Conservation (phyloP, 2,113 vertebrate genomes). For the Neotragus pygmaeus region DNA sequence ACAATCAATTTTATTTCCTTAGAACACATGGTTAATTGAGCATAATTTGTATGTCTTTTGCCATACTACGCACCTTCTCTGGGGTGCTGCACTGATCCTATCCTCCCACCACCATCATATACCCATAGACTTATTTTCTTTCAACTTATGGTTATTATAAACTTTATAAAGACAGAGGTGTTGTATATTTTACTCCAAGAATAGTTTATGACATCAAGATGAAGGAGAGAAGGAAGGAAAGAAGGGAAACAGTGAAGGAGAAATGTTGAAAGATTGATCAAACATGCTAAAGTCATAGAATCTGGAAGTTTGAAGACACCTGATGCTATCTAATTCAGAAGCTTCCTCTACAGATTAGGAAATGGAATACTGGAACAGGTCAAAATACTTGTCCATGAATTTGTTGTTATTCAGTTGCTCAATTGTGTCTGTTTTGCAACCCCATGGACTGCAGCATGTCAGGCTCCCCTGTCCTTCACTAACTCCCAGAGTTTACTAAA, state of each 20-base stretch:
- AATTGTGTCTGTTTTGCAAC: not conserved
- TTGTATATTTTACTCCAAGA: not conserved
- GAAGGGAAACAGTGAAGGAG: not conserved
- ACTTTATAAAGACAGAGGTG: not conserved
- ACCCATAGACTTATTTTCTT: not conserved
- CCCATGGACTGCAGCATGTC: not conserved
- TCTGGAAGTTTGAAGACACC: not conserved
- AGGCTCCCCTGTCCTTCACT: not conserved
- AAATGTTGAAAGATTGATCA: not conserved
- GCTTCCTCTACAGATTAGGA: not conserved
- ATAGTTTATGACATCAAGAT: not conserved
- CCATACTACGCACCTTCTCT: not conserved
- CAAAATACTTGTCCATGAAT: not conserved
- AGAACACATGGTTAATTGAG: not conserved
- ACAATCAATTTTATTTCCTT: not conserved
- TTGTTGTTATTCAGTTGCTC: not conserved
- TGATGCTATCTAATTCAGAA: not conserved
- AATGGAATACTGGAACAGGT: not conserved
- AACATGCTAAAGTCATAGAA: not conserved
- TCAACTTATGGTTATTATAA: not conserved
- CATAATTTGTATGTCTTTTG: not conserved
- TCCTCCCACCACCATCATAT: not conserved
- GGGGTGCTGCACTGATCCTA: not conserved
- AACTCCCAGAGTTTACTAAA: not conserved
- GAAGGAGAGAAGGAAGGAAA: not conserved